Evolutionary conservation across 2,888 invertebrate species (phyloP), one percentile per base, ranked within the genome.

Genomic region (Andrena flavipes): DNA sequence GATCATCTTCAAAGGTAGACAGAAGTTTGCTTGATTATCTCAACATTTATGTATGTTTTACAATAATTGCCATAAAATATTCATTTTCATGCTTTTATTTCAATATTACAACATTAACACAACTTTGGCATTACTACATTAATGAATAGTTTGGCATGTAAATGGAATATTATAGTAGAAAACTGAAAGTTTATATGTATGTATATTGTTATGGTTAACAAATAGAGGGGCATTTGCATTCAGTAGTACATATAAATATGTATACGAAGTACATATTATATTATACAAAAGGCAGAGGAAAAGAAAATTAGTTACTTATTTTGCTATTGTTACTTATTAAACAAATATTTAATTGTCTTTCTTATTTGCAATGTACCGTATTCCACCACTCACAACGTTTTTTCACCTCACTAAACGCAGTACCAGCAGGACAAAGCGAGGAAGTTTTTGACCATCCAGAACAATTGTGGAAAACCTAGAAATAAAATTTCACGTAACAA

Each of bases 341-440:
- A 51, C 10, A 13, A 35, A 20, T 26, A 56, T 67, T 70, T 75
- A 60, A 75, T 67, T 49, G 6, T 16, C 16, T 70, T 72, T 49
- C 29, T 48, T 69, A 56, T 59, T 76, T 68, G 62, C 87, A 87
- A 8, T 77, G 72, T 0, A 97, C 97, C 91, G 97, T 97, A 95
- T 97, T 97, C 97, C 97, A 97, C 97, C 97, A 97, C 93, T 98
- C 98, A 90, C 98, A 98, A 4, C 97, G 96, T 90, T 97, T 97
- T 92, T 97, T 96, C 82, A 95, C 95, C 91, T 97, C 97, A 94
- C 97, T 97, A 94, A 97, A 98, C 67, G 97, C 95, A 0, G 98
- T 98, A 2, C 97, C 98, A 89, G 97, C 97, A 56, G 97, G 96
- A 94, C 98, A 98, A 13, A 97, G 95, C 93, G 97, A 97, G 0